These are phyloP conservation scores for Bradynema listronoti DNA, from an alignment of 1,140 invertebrate species.

Conservation along the genomic window DNA sequence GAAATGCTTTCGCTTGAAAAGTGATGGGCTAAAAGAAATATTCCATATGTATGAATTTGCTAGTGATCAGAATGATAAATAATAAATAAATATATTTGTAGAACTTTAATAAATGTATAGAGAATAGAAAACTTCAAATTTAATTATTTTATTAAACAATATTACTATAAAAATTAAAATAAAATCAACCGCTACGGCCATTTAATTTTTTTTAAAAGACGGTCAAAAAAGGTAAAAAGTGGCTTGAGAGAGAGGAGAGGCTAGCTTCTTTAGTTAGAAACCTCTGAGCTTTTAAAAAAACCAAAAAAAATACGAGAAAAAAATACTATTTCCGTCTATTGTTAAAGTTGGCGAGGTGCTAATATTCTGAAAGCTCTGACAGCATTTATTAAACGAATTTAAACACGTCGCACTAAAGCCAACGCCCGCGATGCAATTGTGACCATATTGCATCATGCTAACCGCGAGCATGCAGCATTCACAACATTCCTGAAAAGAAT, in stretches of 20 bases:
- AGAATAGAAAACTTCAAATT: neutral
- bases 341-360: neutral
- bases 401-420: slow-evolving; percentile 52
- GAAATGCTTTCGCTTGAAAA: neutral
- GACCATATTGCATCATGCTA: slow-evolving; percentile 38
- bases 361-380: slow-evolving; percentile 17
- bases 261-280: neutral
- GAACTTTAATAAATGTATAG: too few species aligned
- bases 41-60: neutral
- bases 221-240: neutral
- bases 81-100: too few species aligned
- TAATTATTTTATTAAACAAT: neutral
- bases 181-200: slow-evolving; percentile 7
- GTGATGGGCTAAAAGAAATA: neutral
- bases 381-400: slow-evolving; percentile 54
- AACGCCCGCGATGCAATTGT: slow-evolving; percentile 45
- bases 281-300: too few species aligned
- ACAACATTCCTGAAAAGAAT: slow-evolving; percentile 48
- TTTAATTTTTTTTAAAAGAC: slow-evolving; percentile 9
- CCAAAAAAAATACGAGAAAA: too few species aligned
- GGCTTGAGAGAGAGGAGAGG: neutral
- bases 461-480: slow-evolving; percentile 55
- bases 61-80: neutral
- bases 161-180: neutral
- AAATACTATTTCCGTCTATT: neutral